Conservation (phyloP, 1,140 invertebrate genomes). For the Atopsyche davidsoni region DNA sequence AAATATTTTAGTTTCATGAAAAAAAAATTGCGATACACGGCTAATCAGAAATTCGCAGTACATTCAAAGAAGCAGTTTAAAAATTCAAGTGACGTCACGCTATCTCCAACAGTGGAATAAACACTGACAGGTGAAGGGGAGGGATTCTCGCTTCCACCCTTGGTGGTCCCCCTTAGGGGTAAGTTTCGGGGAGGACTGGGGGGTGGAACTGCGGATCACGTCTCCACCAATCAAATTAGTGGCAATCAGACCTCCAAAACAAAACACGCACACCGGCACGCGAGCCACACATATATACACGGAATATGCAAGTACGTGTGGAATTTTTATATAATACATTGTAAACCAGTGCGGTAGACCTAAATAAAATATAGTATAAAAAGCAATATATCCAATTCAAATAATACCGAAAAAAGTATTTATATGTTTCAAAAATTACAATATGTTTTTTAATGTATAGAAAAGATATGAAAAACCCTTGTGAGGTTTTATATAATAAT, state of each 20-base stretch:
- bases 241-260: constrained; percentile 30
- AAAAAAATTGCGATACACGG: too few species aligned
- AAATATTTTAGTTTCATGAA: too few species aligned
- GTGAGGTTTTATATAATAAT: too few species aligned
- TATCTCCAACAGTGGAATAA: too few species aligned
- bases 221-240: constrained; percentile 31
- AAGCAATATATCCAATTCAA: background rate
- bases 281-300: constrained; percentile 11
- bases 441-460: background rate
- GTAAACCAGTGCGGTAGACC: background rate
- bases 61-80: too few species aligned
- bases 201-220: constrained; percentile 21
- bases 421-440: constrained; percentile 1
- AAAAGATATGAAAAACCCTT: too few species aligned
- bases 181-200: background rate
- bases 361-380: background rate
- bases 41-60: too few species aligned
- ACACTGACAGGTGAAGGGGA: too few species aligned
- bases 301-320: background rate
- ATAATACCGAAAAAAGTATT: background rate
- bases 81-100: too few species aligned
- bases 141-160: too few species aligned
- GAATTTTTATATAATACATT: background rate
- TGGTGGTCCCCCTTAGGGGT: too few species aligned
- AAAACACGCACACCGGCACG: constrained; percentile 23